A percentile compares a stretch with the other conserved stretches of the same genome.
Evolutionary conservation across 2,888 invertebrate species (phyloP).

Genomic region (Catocala sponsa): DNA sequence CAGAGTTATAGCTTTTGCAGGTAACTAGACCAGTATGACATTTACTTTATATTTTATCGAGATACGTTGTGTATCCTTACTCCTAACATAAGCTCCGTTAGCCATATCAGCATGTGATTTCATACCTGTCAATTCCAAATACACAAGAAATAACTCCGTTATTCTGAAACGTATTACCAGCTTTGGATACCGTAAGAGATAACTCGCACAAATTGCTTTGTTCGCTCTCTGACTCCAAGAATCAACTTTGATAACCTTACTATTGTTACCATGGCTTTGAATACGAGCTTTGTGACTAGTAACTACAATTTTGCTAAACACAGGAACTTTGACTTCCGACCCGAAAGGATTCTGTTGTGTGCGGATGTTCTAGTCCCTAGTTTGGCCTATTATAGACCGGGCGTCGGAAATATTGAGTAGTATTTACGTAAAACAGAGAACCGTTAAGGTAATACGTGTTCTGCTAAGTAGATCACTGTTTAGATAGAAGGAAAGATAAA

Average conservation of each 20-base stretch:
- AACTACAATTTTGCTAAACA: slow-evolving; percentile 16
- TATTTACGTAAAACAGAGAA: background rate
- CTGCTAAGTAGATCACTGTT: no score
- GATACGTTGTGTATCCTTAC: no score
- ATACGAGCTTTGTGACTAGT: slow-evolving; percentile 13
- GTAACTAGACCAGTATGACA: no score
- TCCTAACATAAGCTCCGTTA: background rate
- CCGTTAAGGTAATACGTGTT: no score
- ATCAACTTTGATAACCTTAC: slow-evolving; percentile 30
- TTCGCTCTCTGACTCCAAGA: slow-evolving; percentile 15
- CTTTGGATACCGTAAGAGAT: slow-evolving; percentile 23
- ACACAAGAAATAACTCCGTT: slow-evolving; percentile 13
- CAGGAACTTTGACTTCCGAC: slow-evolving; percentile 20
- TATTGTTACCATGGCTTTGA: slow-evolving; percentile 16
- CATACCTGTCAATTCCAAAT: background rate
- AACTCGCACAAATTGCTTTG: slow-evolving; percentile 34
- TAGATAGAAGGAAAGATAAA: no score
- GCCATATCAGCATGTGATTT: background rate
- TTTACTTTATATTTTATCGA: no score
- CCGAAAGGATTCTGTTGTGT: slow-evolving; percentile 17
- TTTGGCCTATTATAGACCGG: background rate
- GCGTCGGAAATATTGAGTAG: slow-evolving; percentile 1
- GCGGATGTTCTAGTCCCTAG: slow-evolving; percentile 8
- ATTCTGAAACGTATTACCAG: slow-evolving; percentile 23
- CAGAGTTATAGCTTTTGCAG: no score